These are phyloP conservation scores for Pangasius macronema DNA, from an alignment of 2,797 vertebrate genomes.

Conservation along the genomic window DNA sequence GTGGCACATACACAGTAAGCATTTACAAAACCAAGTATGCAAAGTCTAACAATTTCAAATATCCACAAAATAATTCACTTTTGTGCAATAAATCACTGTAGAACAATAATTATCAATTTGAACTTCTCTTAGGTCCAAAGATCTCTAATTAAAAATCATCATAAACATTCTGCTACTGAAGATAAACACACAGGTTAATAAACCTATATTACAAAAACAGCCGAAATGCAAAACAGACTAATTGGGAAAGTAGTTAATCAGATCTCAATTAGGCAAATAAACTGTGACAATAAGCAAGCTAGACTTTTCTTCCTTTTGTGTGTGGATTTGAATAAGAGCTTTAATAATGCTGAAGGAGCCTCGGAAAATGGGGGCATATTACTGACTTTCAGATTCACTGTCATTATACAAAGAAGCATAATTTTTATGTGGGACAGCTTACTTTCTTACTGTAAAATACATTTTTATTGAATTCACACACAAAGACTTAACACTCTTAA, in stretches of 20 bases:
- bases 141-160: neutral
- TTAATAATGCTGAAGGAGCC: neutral
- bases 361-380: neutral
- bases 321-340: neutral
- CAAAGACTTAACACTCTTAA: constrained; percentile 16
- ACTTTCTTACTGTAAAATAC: constrained; percentile 17
- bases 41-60: neutral
- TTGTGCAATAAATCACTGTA: neutral
- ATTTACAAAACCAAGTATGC: constrained; percentile 3
- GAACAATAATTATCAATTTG: neutral
- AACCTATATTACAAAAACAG: neutral
- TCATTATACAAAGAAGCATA: neutral
- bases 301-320: neutral
- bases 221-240: neutral
- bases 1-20: constrained; percentile 7
- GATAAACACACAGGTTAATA: neutral
- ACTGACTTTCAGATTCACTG: neutral
- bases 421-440: neutral
- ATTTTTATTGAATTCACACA: constrained; percentile 22
- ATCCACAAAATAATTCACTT: neutral
- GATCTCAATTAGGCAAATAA: neutral
- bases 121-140: neutral
- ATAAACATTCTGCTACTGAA: neutral
- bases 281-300: neutral
- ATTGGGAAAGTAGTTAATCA: neutral